phyloP scores from a whole-genome alignment of 1,140 invertebrate species.

The Araneus ventricosus region DNA sequence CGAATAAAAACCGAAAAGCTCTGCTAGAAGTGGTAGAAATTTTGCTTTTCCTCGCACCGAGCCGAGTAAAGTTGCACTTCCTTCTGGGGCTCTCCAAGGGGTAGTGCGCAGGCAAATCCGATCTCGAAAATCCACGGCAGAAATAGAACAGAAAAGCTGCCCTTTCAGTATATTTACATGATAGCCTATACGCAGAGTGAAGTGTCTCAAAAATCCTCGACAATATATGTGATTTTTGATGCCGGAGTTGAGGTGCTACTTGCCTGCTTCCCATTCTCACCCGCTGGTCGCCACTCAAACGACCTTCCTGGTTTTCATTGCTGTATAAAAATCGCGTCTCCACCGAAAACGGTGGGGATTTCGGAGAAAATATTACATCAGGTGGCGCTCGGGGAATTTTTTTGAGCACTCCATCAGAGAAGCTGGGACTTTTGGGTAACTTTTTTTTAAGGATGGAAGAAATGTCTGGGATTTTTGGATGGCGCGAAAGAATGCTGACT shows the following conservation, averaged over 20 bases:
- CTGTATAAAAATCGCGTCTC: slow-evolving; percentile 29
- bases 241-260: slow-evolving; percentile 39
- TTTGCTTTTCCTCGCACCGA: background rate
- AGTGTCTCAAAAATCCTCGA: slow-evolving; percentile 19
- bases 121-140: background rate
- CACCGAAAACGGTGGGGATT: background rate
- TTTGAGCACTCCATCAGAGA: background rate
- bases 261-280: background rate
- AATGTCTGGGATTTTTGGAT: background rate
- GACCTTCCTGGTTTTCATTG: slow-evolving; percentile 51
- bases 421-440: background rate
- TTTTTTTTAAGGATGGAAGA: background rate
- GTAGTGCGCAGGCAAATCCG: slow-evolving; percentile 9
- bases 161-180: slow-evolving; percentile 53
- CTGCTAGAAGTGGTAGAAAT: background rate
- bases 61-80: slow-evolving; percentile 7
- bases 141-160: background rate
- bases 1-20: background rate
- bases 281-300: background rate
- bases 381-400: background rate
- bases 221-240: slow-evolving; percentile 57
- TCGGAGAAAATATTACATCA: background rate
- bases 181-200: background rate
- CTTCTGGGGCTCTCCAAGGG: background rate
- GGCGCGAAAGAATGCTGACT: background rate